Evolutionary conservation across 1,140 invertebrate genomes (phyloP).

Genomic region (Lanistes nyassanus): DNA sequence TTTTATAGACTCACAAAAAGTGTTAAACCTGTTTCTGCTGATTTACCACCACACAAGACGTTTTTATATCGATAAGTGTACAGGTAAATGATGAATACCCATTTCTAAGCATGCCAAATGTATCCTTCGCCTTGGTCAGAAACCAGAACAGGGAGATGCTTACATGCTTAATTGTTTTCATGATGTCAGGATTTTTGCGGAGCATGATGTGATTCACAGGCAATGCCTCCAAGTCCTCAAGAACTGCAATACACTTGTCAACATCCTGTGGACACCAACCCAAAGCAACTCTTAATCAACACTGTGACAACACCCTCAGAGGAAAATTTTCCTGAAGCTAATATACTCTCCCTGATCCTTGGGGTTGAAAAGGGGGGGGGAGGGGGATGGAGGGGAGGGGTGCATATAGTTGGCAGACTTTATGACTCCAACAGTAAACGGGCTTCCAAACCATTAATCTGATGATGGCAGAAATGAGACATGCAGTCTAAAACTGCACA

Average conservation of each 20-base stretch:
- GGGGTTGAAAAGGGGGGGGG: too few relatives aligned
- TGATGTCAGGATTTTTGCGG: slow-evolving; percentile 84
- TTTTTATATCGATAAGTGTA: not conserved
- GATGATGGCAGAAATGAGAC: too few relatives aligned
- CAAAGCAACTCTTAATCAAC: not conserved
- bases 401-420: not conserved
- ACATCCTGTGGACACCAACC: slow-evolving; percentile 52
- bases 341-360: too few relatives aligned
- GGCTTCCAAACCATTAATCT: not conserved
- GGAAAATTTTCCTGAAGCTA: not conserved
- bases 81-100: not conserved
- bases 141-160: slow-evolving; percentile 13
- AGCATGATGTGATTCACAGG: slow-evolving; percentile 82
- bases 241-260: slow-evolving; percentile 70
- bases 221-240: slow-evolving; percentile 75
- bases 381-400: too few relatives aligned
- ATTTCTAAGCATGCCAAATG: not conserved
- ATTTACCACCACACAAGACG: not conserved
- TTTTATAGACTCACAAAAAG: not conserved
- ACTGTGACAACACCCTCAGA: not conserved
- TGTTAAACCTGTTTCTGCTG: slow-evolving; percentile 11
- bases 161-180: slow-evolving; percentile 75
- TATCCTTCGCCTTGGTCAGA: not conserved
- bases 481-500: not conserved
- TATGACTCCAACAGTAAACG: too few relatives aligned